phyloP scores from a whole-genome alignment of 2,113 vertebrate genomes.

The Pyxicephalus adspersus region DNA sequence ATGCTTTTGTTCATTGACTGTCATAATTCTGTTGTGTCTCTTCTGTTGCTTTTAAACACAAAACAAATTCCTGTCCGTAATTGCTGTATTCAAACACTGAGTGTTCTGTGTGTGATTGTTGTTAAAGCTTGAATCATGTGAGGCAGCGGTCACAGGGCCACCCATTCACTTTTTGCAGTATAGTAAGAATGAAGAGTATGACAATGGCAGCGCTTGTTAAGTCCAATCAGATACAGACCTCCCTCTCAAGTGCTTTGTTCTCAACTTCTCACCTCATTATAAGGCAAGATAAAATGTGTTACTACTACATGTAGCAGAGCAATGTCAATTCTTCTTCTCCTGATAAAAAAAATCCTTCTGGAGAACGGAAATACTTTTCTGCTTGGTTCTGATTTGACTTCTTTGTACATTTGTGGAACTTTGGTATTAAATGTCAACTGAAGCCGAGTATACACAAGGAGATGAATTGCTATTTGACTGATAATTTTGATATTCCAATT shows the following conservation, averaged over 20 bases:
- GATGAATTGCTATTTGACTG: too few relatives aligned
- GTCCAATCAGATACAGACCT: conserved; percentile 28
- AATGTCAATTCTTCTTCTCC: too few relatives aligned
- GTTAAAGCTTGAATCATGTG: conserved; percentile 42
- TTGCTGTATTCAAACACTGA: not conserved
- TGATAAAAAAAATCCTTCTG: too few relatives aligned
- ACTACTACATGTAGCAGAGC: too few relatives aligned
- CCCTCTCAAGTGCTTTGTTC: not conserved
- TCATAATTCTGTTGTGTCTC: not conserved
- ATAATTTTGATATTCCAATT: too few relatives aligned
- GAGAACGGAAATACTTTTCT: too few relatives aligned
- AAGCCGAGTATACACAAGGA: too few relatives aligned
- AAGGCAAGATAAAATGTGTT: too few relatives aligned
- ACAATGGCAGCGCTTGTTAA: conserved; percentile 45
- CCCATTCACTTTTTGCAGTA: not conserved
- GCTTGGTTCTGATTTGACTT: too few relatives aligned
- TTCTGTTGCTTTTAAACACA: not conserved
- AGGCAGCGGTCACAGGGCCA: conserved; percentile 34
- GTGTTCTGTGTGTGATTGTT: conserved; percentile 7
- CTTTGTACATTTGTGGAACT: too few relatives aligned
- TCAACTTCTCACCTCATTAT: not conserved
- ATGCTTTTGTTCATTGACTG: not conserved
- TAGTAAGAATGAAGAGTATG: not conserved
- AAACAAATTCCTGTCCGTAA: not conserved
- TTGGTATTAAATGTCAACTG: too few relatives aligned